A percentile compares a stretch with the other conserved stretches of the same genome.
Evolutionary conservation across 2,113 vertebrate genomes (phyloP).

Genomic region (Columba livia): DNA sequence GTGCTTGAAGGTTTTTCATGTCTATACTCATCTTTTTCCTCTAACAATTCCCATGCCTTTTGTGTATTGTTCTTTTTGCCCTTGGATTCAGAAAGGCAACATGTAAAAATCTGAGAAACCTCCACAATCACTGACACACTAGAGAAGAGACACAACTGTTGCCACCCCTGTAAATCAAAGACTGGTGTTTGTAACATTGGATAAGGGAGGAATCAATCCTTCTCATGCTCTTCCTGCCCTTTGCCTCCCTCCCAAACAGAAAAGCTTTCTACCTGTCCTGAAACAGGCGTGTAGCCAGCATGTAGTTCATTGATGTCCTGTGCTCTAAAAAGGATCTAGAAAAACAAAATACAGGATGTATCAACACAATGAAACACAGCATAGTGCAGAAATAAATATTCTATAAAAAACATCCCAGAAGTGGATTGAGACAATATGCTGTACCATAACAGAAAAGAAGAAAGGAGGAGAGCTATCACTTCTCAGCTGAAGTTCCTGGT

Average conservation of each 20-base stretch:
- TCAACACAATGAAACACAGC: not conserved
- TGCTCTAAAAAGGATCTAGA: slow-evolving; percentile 88
- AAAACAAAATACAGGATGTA: not conserved
- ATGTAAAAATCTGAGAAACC: not conserved
- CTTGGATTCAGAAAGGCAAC: not conserved
- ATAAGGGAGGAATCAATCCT: not conserved
- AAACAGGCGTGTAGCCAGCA: slow-evolving; percentile 93
- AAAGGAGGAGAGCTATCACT: not conserved
- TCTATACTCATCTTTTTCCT: not conserved
- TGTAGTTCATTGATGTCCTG: slow-evolving; percentile 95
- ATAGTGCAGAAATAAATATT: not conserved
- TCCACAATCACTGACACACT: not conserved
- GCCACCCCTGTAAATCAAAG: not conserved
- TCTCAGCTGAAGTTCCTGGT: not conserved
- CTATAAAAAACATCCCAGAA: not conserved
- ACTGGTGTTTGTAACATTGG: not conserved
- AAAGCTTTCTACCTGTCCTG: slow-evolving; percentile 85
- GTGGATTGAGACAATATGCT: not conserved
- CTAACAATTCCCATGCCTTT: not conserved
- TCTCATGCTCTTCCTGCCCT: not conserved
- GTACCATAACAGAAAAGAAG: not conserved
- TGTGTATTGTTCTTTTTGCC: not conserved
- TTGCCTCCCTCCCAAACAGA: not conserved
- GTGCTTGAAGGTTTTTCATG: not conserved
- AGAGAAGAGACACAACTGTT: not conserved